These are phyloP conservation scores for Gopherus flavomarginatus DNA, from an alignment of 2,113 vertebrate species.

Conservation along the genomic window DNA sequence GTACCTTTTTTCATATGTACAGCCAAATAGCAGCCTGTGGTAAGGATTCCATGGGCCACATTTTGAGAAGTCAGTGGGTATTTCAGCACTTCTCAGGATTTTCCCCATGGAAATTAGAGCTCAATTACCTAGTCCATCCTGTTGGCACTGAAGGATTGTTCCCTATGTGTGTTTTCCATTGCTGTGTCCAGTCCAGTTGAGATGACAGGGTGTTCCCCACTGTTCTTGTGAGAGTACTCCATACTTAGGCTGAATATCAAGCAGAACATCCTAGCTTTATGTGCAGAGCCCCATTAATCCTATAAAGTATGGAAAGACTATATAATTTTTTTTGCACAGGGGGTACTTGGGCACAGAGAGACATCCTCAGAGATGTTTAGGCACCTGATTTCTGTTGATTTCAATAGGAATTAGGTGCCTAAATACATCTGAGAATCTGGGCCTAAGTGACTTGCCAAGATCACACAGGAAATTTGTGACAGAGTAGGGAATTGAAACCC, in stretches of 20 bases:
- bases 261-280: neutral
- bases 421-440: neutral
- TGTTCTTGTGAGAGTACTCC: neutral
- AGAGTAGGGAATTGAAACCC: neutral
- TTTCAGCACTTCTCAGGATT: conserved; percentile 1
- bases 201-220: neutral
- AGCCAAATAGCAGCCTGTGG: conserved; percentile 3
- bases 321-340: neutral
- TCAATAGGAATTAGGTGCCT: neutral
- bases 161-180: neutral
- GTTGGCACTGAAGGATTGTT: conserved; percentile 22
- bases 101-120: conserved; percentile 33
- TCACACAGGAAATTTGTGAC: neutral
- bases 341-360: neutral
- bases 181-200: neutral
- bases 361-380: neutral
- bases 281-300: neutral
- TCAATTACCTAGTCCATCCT: conserved; percentile 39
- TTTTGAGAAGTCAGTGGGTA: neutral
- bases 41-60: neutral
- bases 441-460: neutral
- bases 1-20: conserved; percentile 6
- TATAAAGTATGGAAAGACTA: neutral
- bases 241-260: neutral
- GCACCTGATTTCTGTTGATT: neutral